These are phyloP conservation scores for Argyresthia albistria DNA, from an alignment of 2,888 invertebrate species.

Conservation along the genomic window DNA sequence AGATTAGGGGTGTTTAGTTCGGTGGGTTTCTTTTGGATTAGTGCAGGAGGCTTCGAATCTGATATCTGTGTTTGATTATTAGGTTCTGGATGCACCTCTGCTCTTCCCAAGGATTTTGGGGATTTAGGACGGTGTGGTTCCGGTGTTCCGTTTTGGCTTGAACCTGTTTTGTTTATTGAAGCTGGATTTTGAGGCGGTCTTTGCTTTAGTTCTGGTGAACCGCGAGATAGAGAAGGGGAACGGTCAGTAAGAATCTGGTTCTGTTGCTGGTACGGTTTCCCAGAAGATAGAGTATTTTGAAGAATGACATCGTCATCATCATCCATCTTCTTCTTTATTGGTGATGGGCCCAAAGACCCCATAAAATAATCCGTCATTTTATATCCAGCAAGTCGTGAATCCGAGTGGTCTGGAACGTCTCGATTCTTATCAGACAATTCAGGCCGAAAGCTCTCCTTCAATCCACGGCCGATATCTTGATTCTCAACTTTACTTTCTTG, in stretches of 20 bases:
- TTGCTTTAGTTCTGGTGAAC: constrained; percentile 56
- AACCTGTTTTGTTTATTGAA: constrained; percentile 27
- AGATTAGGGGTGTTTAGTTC: constrained; percentile 40
- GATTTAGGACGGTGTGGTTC: constrained; percentile 54
- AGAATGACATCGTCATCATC: constrained; percentile 60
- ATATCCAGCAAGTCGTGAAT: constrained; percentile 49
- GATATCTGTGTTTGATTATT: constrained; percentile 38
- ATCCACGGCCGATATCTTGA: constrained; percentile 52
- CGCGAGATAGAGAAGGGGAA: constrained; percentile 61
- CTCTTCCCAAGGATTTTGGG: constrained; percentile 40
- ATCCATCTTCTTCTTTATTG: constrained; percentile 45
- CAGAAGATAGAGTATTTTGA: constrained; percentile 31
- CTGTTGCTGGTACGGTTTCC: too few species aligned
- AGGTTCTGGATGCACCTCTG: constrained; percentile 17
- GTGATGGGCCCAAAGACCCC: constrained; percentile 43
- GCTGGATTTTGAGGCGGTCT: constrained; percentile 29
- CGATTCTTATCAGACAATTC: constrained; percentile 39
- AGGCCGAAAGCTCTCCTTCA: constrained; percentile 54
- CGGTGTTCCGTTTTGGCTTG: constrained; percentile 28
- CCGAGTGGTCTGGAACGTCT: constrained; percentile 47
- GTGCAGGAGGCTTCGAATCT: constrained; percentile 13
- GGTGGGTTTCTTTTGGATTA: constrained; percentile 42
- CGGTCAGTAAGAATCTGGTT: constrained; percentile 35
- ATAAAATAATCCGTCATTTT: constrained; percentile 67
- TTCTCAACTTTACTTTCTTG: constrained; percentile 58